Evolutionary conservation across 92 coral and sea anemone genomes (phyloP).

Genomic region (Hydrozoanthus gracilis): DNA sequence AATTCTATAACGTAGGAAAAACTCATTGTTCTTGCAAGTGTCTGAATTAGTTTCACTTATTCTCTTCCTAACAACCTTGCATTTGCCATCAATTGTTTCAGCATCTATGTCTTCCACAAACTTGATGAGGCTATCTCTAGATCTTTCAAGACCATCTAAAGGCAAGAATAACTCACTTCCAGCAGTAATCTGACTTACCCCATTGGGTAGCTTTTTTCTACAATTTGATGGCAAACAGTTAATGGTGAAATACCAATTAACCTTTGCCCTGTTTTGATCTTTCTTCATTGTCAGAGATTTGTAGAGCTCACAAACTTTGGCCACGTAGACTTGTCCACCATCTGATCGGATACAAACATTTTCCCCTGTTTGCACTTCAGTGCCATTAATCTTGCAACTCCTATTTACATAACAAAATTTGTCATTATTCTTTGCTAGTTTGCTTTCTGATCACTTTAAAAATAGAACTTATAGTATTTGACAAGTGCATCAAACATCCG

Average conservation of each 20-base stretch:
- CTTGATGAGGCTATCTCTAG: slow-evolving; percentile 6
- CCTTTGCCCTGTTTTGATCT: slow-evolving; percentile 75
- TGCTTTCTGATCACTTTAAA: not conserved
- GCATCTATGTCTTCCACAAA: slow-evolving; percentile 76
- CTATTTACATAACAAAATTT: slow-evolving; percentile 38
- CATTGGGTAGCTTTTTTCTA: slow-evolving; percentile 32
- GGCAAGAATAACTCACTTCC: slow-evolving; percentile 79
- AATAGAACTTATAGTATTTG: not conserved
- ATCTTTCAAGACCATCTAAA: slow-evolving; percentile 31
- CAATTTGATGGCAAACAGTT: slow-evolving; percentile 51
- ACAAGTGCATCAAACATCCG: too few relatives aligned
- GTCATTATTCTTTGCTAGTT: not conserved
- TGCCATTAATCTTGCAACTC: slow-evolving; percentile 59
- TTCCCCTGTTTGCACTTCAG: slow-evolving; percentile 59
- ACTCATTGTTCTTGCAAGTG: slow-evolving; percentile 27
- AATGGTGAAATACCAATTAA: slow-evolving; percentile 76
- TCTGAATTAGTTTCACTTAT: slow-evolving; percentile 46
- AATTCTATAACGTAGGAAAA: slow-evolving; percentile 81
- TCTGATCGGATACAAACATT: slow-evolving; percentile 74
- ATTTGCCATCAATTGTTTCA: slow-evolving; percentile 70
- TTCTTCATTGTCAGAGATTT: slow-evolving; percentile 54
- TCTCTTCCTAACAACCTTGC: slow-evolving; percentile 56
- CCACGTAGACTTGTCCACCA: slow-evolving; percentile 57
- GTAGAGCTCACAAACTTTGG: slow-evolving; percentile 63
- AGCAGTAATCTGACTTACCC: slow-evolving; percentile 21